A percentile compares a stretch with the other conserved stretches of the same genome.
Conservation (phyloP, 2,888 invertebrate species). For the Keiferia lycopersicella region DNA sequence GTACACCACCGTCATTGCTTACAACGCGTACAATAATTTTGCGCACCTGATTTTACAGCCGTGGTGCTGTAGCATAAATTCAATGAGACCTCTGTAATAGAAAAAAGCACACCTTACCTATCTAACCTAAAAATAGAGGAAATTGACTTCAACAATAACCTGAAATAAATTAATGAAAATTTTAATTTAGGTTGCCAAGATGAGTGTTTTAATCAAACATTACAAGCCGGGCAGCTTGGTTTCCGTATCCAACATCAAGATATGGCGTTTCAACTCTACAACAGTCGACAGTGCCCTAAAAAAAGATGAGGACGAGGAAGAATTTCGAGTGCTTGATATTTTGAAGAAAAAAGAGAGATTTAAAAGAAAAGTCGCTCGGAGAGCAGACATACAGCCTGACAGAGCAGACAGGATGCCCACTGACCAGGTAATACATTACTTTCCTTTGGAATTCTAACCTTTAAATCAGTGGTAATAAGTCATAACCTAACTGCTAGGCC, state of each 20-base stretch:
- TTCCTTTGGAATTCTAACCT: background rate
- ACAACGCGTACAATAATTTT: background rate
- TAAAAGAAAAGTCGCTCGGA: conserved; percentile 49
- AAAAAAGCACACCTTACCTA: background rate
- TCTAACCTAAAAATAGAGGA: conserved; percentile 51
- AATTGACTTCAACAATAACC: conserved; percentile 16
- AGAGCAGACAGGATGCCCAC: conserved; percentile 69
- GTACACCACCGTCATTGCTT: background rate
- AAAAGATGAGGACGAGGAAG: conserved; percentile 61
- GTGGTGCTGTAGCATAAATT: background rate
- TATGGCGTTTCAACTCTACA: conserved; percentile 69
- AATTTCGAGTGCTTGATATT: conserved; percentile 79
- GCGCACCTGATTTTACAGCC: background rate
- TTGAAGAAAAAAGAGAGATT: conserved; percentile 59
- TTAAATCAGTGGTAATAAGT: background rate
- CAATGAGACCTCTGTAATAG: background rate
- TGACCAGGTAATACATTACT: conserved; percentile 57
- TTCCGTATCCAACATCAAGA: conserved; percentile 50
- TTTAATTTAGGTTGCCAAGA: conserved; percentile 40
- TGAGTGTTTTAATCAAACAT: conserved; percentile 67
- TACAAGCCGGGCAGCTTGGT: conserved; percentile 51
- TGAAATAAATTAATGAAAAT: too few relatives aligned
- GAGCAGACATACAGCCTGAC: conserved; percentile 66
- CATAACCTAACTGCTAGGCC: too few relatives aligned
- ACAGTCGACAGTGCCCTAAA: conserved; percentile 53